Percentiles rank a stretch among this genome's conserved stretches.
phyloP scores from a whole-genome alignment of 2,113 vertebrate genomes.

The Callaeas wilsoni region DNA sequence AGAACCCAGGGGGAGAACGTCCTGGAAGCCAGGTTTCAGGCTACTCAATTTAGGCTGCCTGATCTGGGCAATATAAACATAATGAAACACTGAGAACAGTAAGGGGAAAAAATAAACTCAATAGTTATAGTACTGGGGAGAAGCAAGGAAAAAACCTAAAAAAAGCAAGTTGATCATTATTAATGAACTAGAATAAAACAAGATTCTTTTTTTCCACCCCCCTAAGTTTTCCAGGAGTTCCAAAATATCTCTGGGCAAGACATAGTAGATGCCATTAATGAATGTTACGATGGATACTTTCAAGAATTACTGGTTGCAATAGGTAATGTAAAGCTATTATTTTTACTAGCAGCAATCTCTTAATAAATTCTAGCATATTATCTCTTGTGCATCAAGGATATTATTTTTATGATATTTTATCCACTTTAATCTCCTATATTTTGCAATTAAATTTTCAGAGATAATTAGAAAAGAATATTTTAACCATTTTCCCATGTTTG shows the following conservation, averaged over 20 bases:
- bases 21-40: background rate
- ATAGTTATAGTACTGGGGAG: background rate
- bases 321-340: constrained; percentile 55
- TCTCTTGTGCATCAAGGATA: background rate
- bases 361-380: background rate
- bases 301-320: constrained; percentile 74
- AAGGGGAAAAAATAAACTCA: background rate
- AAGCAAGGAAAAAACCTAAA: background rate
- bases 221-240: constrained; percentile 81
- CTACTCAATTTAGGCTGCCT: background rate
- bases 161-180: background rate
- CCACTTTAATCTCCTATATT: background rate
- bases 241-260: constrained; percentile 78
- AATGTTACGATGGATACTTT: constrained; percentile 78
- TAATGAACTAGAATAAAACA: background rate
- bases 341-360: background rate
- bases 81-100: background rate
- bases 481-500: background rate
- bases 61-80: background rate
- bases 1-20: background rate
- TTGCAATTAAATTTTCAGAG: background rate
- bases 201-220: background rate
- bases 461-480: background rate
- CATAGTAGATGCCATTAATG: constrained; percentile 72
- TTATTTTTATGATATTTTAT: background rate